Percentiles rank a stretch among this genome's conserved stretches.
These are phyloP conservation scores for Drosophila engyochracea DNA, from an alignment of 2,888 invertebrate genomes.

Conservation along the genomic window DNA sequence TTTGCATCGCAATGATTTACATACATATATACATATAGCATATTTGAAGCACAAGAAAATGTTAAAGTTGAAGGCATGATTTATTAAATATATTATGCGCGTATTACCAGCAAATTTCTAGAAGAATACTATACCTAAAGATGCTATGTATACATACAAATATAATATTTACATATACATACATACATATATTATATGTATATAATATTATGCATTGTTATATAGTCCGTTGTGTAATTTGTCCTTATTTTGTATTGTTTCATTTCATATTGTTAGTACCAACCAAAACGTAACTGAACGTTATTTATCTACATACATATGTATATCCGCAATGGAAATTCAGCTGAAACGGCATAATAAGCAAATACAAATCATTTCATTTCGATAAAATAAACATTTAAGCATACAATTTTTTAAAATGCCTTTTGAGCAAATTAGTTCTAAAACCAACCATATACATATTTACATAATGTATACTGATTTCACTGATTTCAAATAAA, in stretches of 20 bases:
- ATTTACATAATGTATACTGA: slow-evolving; percentile 57
- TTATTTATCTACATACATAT: slow-evolving; percentile 38
- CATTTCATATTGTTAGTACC: slow-evolving; percentile 46
- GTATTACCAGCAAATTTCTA: slow-evolving; percentile 51
- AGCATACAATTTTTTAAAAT: slow-evolving; percentile 56
- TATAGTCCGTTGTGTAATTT: slow-evolving; percentile 60
- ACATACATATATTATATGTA: slow-evolving; percentile 40
- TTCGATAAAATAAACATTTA: slow-evolving; percentile 59
- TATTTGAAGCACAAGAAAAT: slow-evolving; percentile 19
- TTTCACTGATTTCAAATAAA: slow-evolving; percentile 75
- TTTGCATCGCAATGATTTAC: slow-evolving; percentile 7
- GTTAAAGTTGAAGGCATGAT: slow-evolving; percentile 29
- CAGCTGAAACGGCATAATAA: slow-evolving; percentile 11
- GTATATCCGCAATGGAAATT: slow-evolving; percentile 36
- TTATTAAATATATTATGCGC: slow-evolving; percentile 35
- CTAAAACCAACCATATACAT: slow-evolving; percentile 51
- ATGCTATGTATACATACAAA: slow-evolving; percentile 49
- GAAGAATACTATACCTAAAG: slow-evolving; percentile 56
- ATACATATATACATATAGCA: slow-evolving; percentile 16
- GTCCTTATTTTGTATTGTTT: slow-evolving; percentile 52
- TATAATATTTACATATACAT: slow-evolving; percentile 38
- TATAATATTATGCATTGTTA: slow-evolving; percentile 50
- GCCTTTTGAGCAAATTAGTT: slow-evolving; percentile 69
- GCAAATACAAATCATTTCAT: slow-evolving; percentile 57
- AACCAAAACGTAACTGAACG: slow-evolving; percentile 28